These are phyloP conservation scores for Alligator mississippiensis DNA, from an alignment of 2,113 vertebrate genomes.

Conservation along the genomic window DNA sequence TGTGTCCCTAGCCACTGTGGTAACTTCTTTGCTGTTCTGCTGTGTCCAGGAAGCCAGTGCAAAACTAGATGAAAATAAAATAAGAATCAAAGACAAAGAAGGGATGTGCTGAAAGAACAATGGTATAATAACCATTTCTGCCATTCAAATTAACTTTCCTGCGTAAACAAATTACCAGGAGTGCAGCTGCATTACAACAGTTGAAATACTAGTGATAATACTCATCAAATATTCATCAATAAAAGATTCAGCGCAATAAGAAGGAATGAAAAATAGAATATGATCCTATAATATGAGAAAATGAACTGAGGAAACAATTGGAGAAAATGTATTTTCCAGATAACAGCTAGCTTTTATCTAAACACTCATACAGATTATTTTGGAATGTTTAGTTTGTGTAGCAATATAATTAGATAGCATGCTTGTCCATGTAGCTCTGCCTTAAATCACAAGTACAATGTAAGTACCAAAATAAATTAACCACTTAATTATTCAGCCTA, in stretches of 20 bases:
- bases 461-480: conserved; percentile 46
- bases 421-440: neutral
- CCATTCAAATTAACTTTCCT: neutral
- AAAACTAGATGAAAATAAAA: neutral
- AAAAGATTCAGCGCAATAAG: neutral
- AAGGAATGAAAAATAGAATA: neutral
- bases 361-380: neutral
- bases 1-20: neutral
- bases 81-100: neutral
- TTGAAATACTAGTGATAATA: neutral
- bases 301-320: neutral
- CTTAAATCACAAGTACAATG: neutral
- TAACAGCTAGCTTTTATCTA: neutral
- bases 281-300: neutral
- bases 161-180: neutral
- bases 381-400: conserved; percentile 5
- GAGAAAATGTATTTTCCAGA: neutral
- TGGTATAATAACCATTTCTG: neutral
- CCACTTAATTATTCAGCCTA: conserved; percentile 32
- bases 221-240: neutral
- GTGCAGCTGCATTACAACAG: neutral
- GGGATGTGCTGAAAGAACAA: neutral
- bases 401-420: neutral
- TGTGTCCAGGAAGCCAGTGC: neutral
- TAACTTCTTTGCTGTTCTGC: neutral